Evolutionary conservation across 1,140 invertebrate species (phyloP), one percentile per base, ranked within the genome.

Genomic region (Cyclargus thomasi): DNA sequence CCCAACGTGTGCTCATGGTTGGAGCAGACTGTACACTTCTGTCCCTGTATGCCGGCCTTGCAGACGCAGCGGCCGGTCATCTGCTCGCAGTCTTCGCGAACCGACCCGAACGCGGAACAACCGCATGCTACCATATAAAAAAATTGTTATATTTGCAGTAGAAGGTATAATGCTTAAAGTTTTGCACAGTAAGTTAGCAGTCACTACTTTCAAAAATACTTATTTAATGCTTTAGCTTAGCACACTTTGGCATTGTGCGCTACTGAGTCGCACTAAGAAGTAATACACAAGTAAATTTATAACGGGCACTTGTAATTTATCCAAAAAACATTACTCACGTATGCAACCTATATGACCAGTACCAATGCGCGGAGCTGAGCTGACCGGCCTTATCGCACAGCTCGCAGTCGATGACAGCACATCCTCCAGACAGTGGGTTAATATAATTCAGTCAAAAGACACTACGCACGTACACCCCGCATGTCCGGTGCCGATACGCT

Each of bases 41-140:
- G 92, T 53, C 97, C 97, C n/a, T 95, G 95, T 81, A 95, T 99
- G 71, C 95, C 98, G 68, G 94, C 95, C 70, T 94, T 94, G 83
- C 98, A 99, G 0, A 94, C 94, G 86, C 98, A 99, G 73, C 99
- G 96, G n/a, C 98, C 98, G 62, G 92, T 94, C 67, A 93, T 92
- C 47, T 95, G 91, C 74, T 99, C 94, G 85, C 99, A 99, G 18
- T 94, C 91, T 64, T 94, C 92, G 22, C 93, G 93, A 0, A 95
- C 90, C 0, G 97, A 95, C 0, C 97, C 97, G 14, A 94, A 89
- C 8, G 90, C 78, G 74, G 97, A 96, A 88, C 98, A 99, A 8
- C 95, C 93, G 84, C 98, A 99, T 57, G 95, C 97, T 97, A 81
- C 36, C 55, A 69, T 20, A 69, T 64, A 69, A 67, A 62, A 67